Evolutionary conservation across 2,113 vertebrate genomes (phyloP), one percentile per base, ranked within the genome.

Genomic region (Erythrocebus patas): DNA sequence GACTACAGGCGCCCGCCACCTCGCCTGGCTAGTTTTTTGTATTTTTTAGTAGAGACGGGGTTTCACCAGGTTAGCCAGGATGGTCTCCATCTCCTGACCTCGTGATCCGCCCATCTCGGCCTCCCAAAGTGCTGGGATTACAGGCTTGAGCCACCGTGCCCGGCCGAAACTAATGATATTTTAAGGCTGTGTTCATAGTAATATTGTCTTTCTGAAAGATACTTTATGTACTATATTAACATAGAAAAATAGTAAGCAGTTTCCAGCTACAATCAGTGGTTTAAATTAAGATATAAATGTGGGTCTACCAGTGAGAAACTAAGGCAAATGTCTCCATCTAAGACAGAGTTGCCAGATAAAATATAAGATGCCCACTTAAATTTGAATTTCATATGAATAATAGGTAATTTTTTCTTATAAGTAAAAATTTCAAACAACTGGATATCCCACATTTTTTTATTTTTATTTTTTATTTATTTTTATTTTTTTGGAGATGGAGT

Each of bases 301-400:
- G 32, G 40, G 80, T 81, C 57, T 73, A 40, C 61, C 38, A 80
- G 57, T 87, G 38, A 95, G 86, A 89, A 94, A 82, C 22, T 40
- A 87, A 61, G 40, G n/a, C 75, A 95, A 43, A 79, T 84, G 3
- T 88, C 16, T 95, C 66, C 72, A 40, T 84, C 73, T 75, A 52
- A 79, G 20, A 38, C 43, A 90, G 27, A 22, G 18, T 86, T 96
- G 87, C 70, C 55, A 89, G 78, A 68, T 52, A 83, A 95, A 96
- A 93, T 79, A 89, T 17, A 92, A 79, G 83, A 64, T 38, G 43
- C 40, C 57, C 61, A 84, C 83, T 82, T 87, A 80, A 88, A 85
- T 78, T 91, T 89, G 80, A 96, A 95, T 97, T 93, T 91, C 35
- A 80, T 75, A n/a, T 82, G 55, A 88, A 88, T 70, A 97, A 89